Base-by-base conservation (phyloP, 2,888 invertebrate species). In the Drosophila setosimentum region DNA sequence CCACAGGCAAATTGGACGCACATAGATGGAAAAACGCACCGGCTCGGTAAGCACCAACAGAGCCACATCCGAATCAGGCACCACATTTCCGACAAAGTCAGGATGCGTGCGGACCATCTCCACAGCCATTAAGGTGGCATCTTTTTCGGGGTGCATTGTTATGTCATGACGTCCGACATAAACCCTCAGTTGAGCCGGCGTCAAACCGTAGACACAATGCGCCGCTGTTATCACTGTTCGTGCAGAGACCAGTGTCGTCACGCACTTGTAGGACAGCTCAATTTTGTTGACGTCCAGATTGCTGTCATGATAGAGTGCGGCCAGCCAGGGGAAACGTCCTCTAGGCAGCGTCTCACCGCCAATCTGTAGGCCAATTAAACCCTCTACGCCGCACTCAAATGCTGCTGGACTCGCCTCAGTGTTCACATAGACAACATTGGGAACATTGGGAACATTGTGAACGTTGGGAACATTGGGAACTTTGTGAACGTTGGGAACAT, bases 131-230 rank as follows among this genome's bases (percentile, higher is more conserved):
- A 91, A 32, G 0, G 82, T 88, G 18, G 82, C 68, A 51, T 92
- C 92, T 2, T 73, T 64, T 89, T 92, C 40, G 61, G 80, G 40
- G 92, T 76, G 74, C 68, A 66, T 11, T 21, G 67, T 63, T 29
- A 67, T 83, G 67, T 92, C 91, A 58, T 92, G 91, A 29, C 93
- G 92, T 0, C 94, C 94, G n/a, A 94, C 72, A 54, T 89, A 88
- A 4, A 90, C 87, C 13, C 83, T 54, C 21, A 89, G 50, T 6
- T 72, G 61, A 11, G 70, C 53, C 7, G 80, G 65, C 4, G 40
- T 37, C 8, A 57, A 24, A 13, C 55, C 68, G 11, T 71, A 73
- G 42, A 91, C 90, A 66, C 94, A 94, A 71, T 94, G 93, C 0
- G 94, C 94, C 3, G 92, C 94, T 79, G 90, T 87, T 5, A 91